phyloP scores from a whole-genome alignment of 2,113 vertebrate genomes.

The Hydrolagus affinis region DNA sequence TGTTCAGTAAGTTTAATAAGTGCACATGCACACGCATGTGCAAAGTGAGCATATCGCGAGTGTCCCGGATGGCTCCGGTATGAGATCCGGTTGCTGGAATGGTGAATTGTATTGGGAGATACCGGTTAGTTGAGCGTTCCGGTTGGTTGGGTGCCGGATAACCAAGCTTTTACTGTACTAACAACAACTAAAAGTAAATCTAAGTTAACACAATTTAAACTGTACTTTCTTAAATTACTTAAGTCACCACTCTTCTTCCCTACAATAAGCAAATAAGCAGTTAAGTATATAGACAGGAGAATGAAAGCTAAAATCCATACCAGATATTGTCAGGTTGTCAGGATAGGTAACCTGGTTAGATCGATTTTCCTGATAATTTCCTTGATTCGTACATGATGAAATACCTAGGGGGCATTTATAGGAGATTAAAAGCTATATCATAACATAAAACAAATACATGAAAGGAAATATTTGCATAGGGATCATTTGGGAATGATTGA shows the following conservation, averaged over 20 bases:
- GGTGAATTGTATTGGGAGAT: too few species aligned
- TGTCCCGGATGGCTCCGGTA: too few species aligned
- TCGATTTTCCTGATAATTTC: neutral
- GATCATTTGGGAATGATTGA: neutral
- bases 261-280: neutral
- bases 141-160: too few species aligned
- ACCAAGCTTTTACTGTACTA: too few species aligned
- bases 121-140: too few species aligned
- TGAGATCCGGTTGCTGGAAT: too few species aligned
- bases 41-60: too few species aligned
- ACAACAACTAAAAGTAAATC: neutral
- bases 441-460: neutral
- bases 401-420: neutral
- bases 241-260: neutral
- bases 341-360: conserved; percentile 26
- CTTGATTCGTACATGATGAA: neutral
- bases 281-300: neutral
- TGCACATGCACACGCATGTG: too few species aligned
- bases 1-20: too few species aligned
- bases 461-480: neutral
- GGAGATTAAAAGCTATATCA: neutral
- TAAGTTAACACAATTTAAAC: neutral
- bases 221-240: neutral
- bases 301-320: conserved; percentile 19
- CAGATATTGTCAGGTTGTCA: conserved; percentile 39